phyloP scores from a whole-genome alignment of 2,797 vertebrate species.

The Eremophila alpestris region DNA sequence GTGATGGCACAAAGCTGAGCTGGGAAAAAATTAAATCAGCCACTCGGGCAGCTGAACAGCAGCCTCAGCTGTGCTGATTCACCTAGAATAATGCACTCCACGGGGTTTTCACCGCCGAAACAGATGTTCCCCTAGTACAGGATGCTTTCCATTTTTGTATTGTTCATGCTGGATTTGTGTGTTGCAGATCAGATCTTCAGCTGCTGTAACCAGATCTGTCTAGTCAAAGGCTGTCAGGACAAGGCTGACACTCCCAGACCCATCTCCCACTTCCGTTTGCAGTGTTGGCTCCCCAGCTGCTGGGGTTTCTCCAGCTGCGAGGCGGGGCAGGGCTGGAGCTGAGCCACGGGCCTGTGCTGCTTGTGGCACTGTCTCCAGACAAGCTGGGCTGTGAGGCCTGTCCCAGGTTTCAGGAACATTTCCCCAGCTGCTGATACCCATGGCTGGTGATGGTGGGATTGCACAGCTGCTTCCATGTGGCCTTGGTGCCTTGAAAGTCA shows the following conservation, averaged over 20 bases:
- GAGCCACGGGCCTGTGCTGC: neutral
- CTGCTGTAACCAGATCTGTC: constrained; percentile 54
- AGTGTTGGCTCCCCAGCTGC: neutral
- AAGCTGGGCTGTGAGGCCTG: neutral
- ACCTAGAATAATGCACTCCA: constrained; percentile 37
- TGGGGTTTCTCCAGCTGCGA: neutral
- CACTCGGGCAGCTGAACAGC: neutral
- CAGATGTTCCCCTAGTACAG: constrained; percentile 47
- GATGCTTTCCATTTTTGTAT: constrained; percentile 49
- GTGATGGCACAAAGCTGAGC: neutral
- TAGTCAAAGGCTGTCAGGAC: constrained; percentile 47
- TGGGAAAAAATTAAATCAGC: neutral
- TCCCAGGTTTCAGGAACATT: neutral
- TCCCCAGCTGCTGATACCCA: neutral
- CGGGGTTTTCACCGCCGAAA: constrained; percentile 24
- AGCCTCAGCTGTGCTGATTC: constrained; percentile 33
- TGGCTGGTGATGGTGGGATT: rapidly evolving
- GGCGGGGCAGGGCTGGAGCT: neutral
- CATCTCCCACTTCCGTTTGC: neutral
- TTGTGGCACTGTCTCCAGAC: neutral
- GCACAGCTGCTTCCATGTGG: rapidly evolving
- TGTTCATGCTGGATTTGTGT: constrained; percentile 14
- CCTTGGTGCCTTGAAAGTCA: neutral
- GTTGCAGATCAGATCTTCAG: constrained; percentile 35
- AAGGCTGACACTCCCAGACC: neutral